A percentile compares a stretch with the other conserved stretches of the same genome.
phyloP scores from a whole-genome alignment of 2,888 invertebrate species.

The Latrodectus elegans region DNA sequence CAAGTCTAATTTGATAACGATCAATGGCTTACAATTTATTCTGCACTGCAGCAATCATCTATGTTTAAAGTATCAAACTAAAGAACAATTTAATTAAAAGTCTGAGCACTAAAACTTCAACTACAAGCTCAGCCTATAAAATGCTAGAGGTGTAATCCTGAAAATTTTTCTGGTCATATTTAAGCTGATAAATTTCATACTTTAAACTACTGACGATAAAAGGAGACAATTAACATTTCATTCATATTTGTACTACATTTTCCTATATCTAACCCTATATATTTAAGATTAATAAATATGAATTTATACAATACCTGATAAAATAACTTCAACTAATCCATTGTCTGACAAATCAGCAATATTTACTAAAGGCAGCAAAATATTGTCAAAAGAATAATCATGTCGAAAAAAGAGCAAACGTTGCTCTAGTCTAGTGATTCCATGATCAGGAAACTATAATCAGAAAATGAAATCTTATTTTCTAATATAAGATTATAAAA shows the following conservation, averaged over 20 bases:
- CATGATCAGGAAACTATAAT: constrained; percentile 91
- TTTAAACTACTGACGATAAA: no score
- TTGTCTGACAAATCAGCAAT: constrained; percentile 94
- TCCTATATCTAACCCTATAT: neutral
- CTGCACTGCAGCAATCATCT: no score
- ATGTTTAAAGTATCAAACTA: no score
- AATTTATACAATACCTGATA: constrained; percentile 84
- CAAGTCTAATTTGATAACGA: no score
- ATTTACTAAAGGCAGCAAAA: constrained; percentile 79
- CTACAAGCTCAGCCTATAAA: no score
- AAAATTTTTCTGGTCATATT: no score
- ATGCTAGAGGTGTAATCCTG: no score
- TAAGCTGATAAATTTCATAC: no score
- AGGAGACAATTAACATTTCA: neutral
- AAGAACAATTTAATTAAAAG: no score
- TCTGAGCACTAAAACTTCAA: no score
- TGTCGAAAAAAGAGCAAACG: constrained; percentile 95
- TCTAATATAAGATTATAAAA: neutral
- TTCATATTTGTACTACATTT: neutral
- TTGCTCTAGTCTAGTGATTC: constrained; percentile 90
- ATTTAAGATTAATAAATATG: neutral
- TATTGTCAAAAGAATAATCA: constrained; percentile 93
- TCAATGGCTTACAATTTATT: no score
- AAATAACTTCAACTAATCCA: constrained; percentile 95
- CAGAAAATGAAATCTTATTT: neutral